Evolutionary conservation across 2,888 invertebrate genomes (phyloP).

Genomic region (Pocota personata): DNA sequence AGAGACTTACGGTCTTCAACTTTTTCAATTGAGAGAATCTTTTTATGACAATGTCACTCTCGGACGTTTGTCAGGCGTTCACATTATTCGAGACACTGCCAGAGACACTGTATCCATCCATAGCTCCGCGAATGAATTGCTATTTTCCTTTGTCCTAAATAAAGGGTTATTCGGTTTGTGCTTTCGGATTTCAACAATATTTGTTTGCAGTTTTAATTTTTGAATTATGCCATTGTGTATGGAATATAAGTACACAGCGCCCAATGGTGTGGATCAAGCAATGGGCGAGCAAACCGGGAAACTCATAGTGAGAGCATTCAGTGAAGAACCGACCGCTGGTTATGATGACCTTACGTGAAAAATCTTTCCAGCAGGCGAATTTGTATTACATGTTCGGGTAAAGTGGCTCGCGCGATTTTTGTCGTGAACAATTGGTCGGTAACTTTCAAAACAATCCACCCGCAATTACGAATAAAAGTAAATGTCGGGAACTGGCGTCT

Average conservation of each 20-base stretch:
- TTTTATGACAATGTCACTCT: no score
- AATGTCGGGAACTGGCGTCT: slow-evolving; percentile 14
- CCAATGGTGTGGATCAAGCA: slow-evolving; percentile 50
- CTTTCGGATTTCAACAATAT: no score
- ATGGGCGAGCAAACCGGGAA: slow-evolving; percentile 31
- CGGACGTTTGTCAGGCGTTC: no score
- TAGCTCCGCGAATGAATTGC: no score
- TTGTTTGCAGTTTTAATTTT: no score
- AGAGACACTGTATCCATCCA: no score
- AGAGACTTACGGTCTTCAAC: no score
- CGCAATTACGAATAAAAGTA: not conserved
- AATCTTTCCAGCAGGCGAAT: slow-evolving; percentile 39
- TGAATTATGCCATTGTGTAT: no score
- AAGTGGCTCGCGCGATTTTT: slow-evolving; percentile 47
- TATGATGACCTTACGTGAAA: slow-evolving; percentile 46
- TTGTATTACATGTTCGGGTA: slow-evolving; percentile 42
- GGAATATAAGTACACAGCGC: not conserved
- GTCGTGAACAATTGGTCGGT: not conserved
- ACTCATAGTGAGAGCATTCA: slow-evolving; percentile 16
- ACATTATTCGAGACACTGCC: no score
- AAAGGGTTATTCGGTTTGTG: no score
- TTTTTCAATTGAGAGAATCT: no score
- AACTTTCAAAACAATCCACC: not conserved
- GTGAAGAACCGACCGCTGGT: slow-evolving; percentile 33
- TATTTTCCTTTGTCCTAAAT: no score